Evolutionary conservation across 2,797 vertebrate species (phyloP).

Genomic region (Rachycentron canadum): DNA sequence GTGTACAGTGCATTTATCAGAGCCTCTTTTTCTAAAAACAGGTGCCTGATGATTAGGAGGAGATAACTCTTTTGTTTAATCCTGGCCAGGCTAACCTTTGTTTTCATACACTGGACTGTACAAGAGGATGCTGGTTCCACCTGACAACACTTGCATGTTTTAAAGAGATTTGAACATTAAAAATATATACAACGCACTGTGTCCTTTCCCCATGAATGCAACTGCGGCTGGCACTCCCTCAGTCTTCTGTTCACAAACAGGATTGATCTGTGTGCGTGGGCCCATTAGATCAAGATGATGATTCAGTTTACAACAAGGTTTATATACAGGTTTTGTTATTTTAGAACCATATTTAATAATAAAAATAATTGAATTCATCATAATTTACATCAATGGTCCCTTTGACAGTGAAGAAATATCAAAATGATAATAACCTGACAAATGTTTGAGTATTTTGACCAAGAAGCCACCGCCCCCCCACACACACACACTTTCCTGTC

Average conservation of each 20-base stretch:
- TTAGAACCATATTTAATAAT: constrained; percentile 59
- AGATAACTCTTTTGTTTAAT: neutral
- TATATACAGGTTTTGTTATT: constrained; percentile 66
- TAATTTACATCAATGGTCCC: constrained; percentile 74
- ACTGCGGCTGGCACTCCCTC: constrained; percentile 35
- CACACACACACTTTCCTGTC: no score
- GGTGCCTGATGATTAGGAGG: neutral
- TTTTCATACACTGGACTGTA: no score
- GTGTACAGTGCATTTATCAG: neutral
- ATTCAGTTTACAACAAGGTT: constrained; percentile 53
- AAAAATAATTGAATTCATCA: constrained; percentile 71
- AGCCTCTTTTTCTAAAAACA: neutral
- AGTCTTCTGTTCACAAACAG: constrained; percentile 43
- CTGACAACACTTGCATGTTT: constrained; percentile 65
- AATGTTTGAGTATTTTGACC: constrained; percentile 48
- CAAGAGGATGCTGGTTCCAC: no score
- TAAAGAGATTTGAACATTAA: constrained; percentile 71
- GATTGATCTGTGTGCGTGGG: constrained; percentile 53
- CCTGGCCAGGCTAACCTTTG: neutral
- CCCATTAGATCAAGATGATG: constrained; percentile 56
- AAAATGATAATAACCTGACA: constrained; percentile 71
- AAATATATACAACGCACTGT: constrained; percentile 73
- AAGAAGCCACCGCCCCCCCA: constrained; percentile 53
- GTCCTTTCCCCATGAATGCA: constrained; percentile 29
- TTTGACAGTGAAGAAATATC: constrained; percentile 68